phyloP scores from a whole-genome alignment of 2,888 invertebrate species.

The Platycnemis pennipes region DNA sequence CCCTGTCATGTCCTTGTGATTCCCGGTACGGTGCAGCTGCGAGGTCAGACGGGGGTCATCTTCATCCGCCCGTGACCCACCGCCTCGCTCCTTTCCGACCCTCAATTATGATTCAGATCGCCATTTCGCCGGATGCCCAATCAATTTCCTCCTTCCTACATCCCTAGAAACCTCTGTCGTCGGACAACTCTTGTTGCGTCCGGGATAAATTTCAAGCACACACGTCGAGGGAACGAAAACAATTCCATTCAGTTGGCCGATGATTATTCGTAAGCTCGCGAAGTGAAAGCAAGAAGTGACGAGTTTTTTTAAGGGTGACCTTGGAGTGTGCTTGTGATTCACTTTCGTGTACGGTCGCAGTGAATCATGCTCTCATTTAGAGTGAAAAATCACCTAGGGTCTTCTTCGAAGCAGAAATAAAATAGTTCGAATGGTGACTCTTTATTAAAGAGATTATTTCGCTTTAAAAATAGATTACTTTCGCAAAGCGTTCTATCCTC shows the following conservation, averaged over 20 bases:
- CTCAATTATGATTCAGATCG: constrained; percentile 22
- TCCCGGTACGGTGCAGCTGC: constrained; percentile 43
- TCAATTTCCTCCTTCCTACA: not conserved
- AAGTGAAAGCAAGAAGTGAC: too few species aligned
- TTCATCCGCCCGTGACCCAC: not conserved
- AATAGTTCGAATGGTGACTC: too few species aligned
- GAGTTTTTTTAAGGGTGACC: too few species aligned
- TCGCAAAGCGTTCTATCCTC: too few species aligned
- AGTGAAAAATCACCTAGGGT: too few species aligned
- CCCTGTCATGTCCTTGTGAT: not conserved
- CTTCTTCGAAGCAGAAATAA: too few species aligned
- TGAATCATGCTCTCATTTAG: too few species aligned
- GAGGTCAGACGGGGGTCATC: not conserved
- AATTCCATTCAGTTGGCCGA: not conserved
- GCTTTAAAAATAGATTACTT: too few species aligned
- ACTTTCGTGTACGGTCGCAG: too few species aligned
- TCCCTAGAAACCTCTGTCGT: not conserved
- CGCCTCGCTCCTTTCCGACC: not conserved
- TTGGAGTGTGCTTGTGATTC: too few species aligned
- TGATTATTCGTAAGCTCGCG: not conserved
- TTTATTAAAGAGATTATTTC: too few species aligned
- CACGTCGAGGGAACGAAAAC: not conserved
- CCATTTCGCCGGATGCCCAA: not conserved
- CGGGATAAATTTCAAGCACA: not conserved
- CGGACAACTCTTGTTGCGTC: not conserved